Evolutionary conservation across 2,113 vertebrate species (phyloP).

Genomic region (Ceyx cyanopectus): DNA sequence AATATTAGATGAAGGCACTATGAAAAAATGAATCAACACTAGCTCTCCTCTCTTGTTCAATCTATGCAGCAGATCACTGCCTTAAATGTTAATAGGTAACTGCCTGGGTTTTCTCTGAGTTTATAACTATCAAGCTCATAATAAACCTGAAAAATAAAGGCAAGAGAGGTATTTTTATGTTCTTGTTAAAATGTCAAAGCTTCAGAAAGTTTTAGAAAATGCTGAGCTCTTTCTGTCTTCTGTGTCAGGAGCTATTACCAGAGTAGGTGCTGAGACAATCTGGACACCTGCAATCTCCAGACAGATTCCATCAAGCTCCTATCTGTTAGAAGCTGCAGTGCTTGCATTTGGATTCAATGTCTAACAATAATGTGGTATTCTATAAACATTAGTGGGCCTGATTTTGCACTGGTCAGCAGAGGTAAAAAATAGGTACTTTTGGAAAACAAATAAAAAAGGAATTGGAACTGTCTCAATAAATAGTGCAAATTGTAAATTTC

Average conservation of each 20-base stretch:
- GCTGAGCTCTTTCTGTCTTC: slow-evolving; percentile 14
- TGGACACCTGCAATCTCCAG: slow-evolving; percentile 83
- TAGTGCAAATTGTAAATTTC: slow-evolving; percentile 82
- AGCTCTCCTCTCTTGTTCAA: background rate
- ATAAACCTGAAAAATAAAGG: slow-evolving; percentile 38
- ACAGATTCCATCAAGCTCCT: slow-evolving; percentile 89
- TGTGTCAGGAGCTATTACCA: slow-evolving; percentile 39
- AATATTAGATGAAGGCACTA: background rate
- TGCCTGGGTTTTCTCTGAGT: background rate
- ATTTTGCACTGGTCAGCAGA: slow-evolving; percentile 93
- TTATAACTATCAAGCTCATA: slow-evolving; percentile 5
- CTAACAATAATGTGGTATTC: slow-evolving; percentile 89
- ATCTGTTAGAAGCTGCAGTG: slow-evolving; percentile 89
- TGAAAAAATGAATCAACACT: background rate
- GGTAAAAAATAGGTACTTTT: slow-evolving; percentile 74
- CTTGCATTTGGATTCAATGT: slow-evolving; percentile 87
- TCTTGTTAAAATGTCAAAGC: slow-evolving; percentile 4
- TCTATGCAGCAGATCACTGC: background rate
- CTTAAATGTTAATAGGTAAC: slow-evolving; percentile 17
- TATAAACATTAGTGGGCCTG: slow-evolving; percentile 90
- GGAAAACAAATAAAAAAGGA: slow-evolving; percentile 80
- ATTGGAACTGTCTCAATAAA: slow-evolving; percentile 81
- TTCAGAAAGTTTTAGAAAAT: slow-evolving; percentile 31
- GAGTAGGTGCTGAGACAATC: slow-evolving; percentile 68
- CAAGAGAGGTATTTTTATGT: background rate